Conservation (phyloP, 2,888 invertebrate species). For the Brachycybe producta region DNA sequence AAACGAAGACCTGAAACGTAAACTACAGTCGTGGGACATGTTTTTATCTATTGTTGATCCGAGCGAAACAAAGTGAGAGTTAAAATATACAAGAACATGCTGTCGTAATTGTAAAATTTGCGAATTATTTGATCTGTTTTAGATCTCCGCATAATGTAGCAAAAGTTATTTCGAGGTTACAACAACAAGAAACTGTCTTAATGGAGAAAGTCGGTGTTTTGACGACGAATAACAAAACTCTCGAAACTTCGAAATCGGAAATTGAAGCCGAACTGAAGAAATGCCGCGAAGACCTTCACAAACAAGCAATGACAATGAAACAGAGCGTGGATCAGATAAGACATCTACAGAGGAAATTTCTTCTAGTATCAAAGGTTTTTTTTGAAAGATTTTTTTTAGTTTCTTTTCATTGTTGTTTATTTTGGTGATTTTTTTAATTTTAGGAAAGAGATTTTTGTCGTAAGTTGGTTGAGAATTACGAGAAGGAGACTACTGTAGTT, state of each 20-base stretch:
- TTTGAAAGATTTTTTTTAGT: not conserved
- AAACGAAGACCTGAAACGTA: not conserved
- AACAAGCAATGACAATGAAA: not conserved
- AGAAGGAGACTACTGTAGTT: constrained; percentile 4
- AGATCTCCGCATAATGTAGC: constrained; percentile 2
- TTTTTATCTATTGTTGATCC: not conserved
- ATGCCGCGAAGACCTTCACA: not conserved
- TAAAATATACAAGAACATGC: not conserved
- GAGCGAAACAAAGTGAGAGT: not conserved
- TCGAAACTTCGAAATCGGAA: not conserved
- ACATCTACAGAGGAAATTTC: constrained; percentile 9
- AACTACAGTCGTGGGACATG: not conserved
- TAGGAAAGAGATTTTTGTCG: constrained; percentile 11
- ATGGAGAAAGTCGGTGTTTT: constrained; percentile 6
- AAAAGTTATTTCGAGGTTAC: not conserved
- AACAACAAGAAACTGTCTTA: constrained; percentile 4
- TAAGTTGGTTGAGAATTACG: constrained; percentile 9
- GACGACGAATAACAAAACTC: not conserved
- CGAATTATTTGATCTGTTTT: not conserved
- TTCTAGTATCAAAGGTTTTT: constrained; percentile 5
- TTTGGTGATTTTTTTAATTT: not conserved
- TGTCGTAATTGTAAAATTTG: too few relatives aligned
- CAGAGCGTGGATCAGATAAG: constrained; percentile 5
- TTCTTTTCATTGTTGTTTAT: not conserved
- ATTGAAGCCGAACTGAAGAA: constrained; percentile 1